phyloP scores from a whole-genome alignment of 1,140 invertebrate species.

The Tetragonula clypearis region DNA sequence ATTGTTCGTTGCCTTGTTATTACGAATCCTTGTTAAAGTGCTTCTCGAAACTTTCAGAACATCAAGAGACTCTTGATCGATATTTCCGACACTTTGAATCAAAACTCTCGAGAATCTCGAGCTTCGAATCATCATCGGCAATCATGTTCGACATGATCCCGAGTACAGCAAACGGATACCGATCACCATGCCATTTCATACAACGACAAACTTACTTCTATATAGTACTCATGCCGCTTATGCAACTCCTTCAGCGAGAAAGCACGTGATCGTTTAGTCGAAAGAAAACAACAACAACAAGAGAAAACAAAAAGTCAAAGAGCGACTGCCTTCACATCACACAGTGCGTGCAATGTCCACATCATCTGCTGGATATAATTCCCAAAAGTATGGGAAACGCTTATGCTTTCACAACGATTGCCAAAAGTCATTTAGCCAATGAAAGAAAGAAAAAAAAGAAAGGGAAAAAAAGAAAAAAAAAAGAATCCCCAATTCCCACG shows the following conservation, averaged over 20 bases:
- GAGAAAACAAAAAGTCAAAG: neutral
- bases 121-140: too few species aligned
- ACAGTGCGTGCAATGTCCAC: neutral
- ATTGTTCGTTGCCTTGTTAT: too few species aligned
- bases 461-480: neutral
- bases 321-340: conserved; percentile 10
- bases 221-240: conserved; percentile 8
- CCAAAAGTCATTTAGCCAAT: conserved; percentile 22
- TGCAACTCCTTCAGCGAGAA: neutral
- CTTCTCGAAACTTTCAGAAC: too few species aligned
- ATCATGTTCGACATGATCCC: too few species aligned
- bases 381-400: conserved; percentile 18
- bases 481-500: neutral
- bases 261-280: conserved; percentile 36
- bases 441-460: too few species aligned
- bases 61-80: too few species aligned
- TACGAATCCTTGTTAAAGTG: too few species aligned
- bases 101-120: too few species aligned
- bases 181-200: neutral
- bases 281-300: neutral
- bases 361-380: neutral
- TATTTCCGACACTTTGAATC: too few species aligned
- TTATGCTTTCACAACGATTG: conserved; percentile 38
- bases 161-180: neutral
- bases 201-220: neutral